Evolutionary conservation across 2,888 invertebrate species (phyloP), one percentile per base, ranked within the genome.

Genomic region (Pseudanteris insignis): DNA sequence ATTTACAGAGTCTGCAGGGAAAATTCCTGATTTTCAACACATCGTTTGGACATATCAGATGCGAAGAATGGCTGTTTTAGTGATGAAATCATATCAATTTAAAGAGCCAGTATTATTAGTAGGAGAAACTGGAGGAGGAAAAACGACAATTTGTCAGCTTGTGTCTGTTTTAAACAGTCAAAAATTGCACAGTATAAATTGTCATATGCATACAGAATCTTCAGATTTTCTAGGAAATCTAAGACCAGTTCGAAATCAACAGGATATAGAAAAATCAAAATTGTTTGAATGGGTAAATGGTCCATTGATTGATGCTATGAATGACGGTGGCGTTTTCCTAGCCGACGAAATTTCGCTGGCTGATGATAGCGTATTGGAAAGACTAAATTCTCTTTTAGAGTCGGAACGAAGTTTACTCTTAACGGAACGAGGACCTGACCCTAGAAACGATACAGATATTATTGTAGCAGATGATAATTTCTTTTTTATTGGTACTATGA

Each of bases 281-380:
- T 81, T 98, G 8, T 98, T 99, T 78, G 96, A 98, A 81, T 99
- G 99, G 99, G 88, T 91, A 0, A 96, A 99, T 78, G 99, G 99
- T 0, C 96, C 97, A 0, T 83, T 99, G 44, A 90, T 99, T 36
- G 84, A 87, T 58, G 90, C 97, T 0, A 96, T 99, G 97, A 84
- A 86, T 67, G 83, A 86, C 8, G 99, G 98, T 0, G 85, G 87
- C 59, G 86, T 94, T 74, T 95, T 99, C 76, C 84, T 99, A 65
- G 92, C 96, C 0, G 99, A 99, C 82, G 99, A 99, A 86, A 99
- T 99, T 69, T 99, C 99, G 0, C 81, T 99, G 63, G 98, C 99
- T 0, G 98, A 98, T 77, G 98, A 99, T 76, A 96, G 96, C 64
- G 99, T 99, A 1, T 83, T 99, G 46, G 99, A 99, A 82, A 86